Evolutionary conservation across 2,797 vertebrate species (phyloP).

Genomic region (Alca torda): DNA sequence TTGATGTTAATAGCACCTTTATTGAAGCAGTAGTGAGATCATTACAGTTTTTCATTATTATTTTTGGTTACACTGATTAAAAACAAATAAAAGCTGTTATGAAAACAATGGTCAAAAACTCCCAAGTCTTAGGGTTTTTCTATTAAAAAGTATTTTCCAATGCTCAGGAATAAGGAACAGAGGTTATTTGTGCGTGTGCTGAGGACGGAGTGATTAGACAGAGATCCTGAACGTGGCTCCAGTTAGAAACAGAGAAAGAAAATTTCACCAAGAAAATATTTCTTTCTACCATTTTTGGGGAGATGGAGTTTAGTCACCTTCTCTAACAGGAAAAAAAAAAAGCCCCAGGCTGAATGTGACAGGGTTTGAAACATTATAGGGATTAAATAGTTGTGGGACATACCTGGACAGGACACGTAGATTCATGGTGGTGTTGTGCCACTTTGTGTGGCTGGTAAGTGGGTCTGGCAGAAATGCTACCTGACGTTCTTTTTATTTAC

Average conservation of each 20-base stretch:
- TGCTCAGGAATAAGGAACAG: rapidly evolving
- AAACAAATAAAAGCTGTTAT: not conserved
- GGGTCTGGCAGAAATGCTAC: not conserved
- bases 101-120: not conserved
- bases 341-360: not conserved
- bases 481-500: not conserved
- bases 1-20: not conserved
- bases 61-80: not conserved
- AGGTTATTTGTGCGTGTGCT: not conserved
- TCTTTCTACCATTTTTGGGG: not conserved
- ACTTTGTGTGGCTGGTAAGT: not conserved
- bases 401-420: not conserved
- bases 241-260: not conserved
- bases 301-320: not conserved
- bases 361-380: rapidly evolving
- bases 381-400: not conserved
- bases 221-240: not conserved
- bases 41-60: not conserved
- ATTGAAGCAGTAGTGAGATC: not conserved
- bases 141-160: not conserved
- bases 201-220: rapidly evolving
- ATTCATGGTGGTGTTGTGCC: not conserved
- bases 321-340: not conserved
- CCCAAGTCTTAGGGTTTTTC: not conserved
- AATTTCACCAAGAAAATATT: not conserved